Evolutionary conservation across 2,888 invertebrate genomes (phyloP).

Genomic region (Gibbula magus): DNA sequence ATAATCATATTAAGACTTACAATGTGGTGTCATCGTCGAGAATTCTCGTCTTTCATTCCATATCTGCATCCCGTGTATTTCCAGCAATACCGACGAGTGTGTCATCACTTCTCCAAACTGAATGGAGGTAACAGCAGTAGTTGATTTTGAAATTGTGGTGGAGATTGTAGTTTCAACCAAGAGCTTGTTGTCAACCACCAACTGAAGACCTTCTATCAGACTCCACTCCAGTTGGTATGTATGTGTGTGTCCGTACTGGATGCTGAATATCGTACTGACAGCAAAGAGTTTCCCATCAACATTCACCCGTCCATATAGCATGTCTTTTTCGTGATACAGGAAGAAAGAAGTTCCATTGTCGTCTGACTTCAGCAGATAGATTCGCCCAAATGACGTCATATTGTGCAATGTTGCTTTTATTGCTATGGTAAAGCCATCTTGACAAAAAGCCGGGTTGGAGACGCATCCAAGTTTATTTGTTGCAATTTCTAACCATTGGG

Average conservation of each 20-base stretch:
- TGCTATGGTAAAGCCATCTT: neutral
- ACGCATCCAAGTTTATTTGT: neutral
- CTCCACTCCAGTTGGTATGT: neutral
- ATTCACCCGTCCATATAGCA: neutral
- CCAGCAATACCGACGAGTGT: neutral
- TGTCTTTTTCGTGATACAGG: neutral
- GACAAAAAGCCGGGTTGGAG: neutral
- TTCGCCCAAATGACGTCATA: neutral
- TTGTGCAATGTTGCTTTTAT: neutral
- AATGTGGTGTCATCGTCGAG: too few relatives aligned
- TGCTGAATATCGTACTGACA: neutral
- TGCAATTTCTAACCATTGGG: neutral
- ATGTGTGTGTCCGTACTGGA: neutral
- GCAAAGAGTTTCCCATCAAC: neutral
- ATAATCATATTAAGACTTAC: too few relatives aligned
- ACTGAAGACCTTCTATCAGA: neutral
- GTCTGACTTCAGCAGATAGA: neutral
- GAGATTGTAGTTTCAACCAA: neutral
- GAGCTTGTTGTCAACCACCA: neutral
- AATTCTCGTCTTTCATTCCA: neutral
- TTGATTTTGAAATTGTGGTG: neutral
- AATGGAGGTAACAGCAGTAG: neutral
- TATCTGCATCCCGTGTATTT: neutral
- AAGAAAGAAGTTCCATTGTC: neutral
- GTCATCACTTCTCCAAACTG: neutral